Evolutionary conservation across 2,113 vertebrate genomes (phyloP).

Genomic region (Leucosticte australis): DNA sequence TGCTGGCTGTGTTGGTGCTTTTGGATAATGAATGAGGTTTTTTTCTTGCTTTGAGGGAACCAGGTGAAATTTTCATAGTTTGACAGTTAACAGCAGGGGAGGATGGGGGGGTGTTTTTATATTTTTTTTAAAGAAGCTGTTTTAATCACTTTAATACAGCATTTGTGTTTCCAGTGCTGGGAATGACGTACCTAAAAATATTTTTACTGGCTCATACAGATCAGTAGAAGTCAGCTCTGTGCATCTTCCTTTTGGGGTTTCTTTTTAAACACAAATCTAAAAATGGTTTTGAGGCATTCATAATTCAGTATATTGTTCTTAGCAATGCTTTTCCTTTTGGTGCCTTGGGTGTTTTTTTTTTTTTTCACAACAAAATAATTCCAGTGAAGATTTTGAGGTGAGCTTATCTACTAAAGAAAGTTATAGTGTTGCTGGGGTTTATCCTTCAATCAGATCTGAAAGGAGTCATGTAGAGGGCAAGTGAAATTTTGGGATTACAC

Average conservation of each 20-base stretch:
- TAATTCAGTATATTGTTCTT: neutral
- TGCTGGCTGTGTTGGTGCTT: neutral
- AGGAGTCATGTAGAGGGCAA: neutral
- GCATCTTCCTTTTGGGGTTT: neutral
- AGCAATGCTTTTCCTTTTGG: neutral
- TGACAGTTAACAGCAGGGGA: neutral
- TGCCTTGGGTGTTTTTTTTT: neutral
- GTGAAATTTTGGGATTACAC: neutral
- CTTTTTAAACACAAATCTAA: neutral
- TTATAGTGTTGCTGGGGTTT: neutral
- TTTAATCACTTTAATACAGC: neutral
- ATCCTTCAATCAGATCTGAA: neutral
- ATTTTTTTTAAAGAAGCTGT: neutral
- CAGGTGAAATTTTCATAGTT: neutral
- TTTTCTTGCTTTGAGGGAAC: neutral
- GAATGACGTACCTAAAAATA: slow-evolving; percentile 34
- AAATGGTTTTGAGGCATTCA: neutral
- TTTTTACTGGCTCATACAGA: neutral
- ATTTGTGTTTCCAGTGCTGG: neutral
- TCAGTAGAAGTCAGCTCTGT: neutral
- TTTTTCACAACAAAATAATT: neutral
- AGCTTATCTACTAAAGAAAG: neutral
- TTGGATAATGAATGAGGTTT: neutral
- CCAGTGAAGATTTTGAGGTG: neutral
- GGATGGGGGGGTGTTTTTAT: neutral